These are phyloP conservation scores for Trichopria drosophilae DNA, from an alignment of 2,888 invertebrate genomes.

Conservation along the genomic window DNA sequence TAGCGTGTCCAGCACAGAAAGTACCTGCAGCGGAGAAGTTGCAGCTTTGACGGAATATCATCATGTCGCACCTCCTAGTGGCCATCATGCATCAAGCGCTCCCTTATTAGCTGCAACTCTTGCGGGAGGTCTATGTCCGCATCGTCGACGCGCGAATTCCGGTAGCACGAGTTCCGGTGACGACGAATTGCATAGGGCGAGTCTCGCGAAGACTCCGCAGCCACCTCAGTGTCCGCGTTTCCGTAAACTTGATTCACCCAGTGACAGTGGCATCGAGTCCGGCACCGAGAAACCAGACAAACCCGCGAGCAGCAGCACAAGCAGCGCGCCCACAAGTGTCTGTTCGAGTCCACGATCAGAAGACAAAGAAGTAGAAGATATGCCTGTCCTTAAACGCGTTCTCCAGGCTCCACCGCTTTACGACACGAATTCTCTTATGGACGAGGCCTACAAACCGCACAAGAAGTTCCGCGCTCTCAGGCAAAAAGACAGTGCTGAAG, in stretches of 20 bases:
- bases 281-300: slow-evolving; percentile 87
- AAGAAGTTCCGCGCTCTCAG: slow-evolving; percentile 90
- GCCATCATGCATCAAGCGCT: slow-evolving; percentile 71
- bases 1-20: slow-evolving; percentile 86
- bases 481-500: slow-evolving; percentile 78
- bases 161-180: slow-evolving; percentile 73
- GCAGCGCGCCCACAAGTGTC: slow-evolving; percentile 70
- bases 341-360: slow-evolving; percentile 86
- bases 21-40: slow-evolving; percentile 73
- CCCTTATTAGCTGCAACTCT: slow-evolving; percentile 76
- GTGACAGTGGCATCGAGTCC: slow-evolving; percentile 91
- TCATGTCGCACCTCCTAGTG: slow-evolving; percentile 48
- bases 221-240: slow-evolving; percentile 66
- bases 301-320: slow-evolving; percentile 64
- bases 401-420: slow-evolving; percentile 90
- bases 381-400: slow-evolving; percentile 91
- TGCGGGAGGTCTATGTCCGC: slow-evolving; percentile 73
- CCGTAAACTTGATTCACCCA: slow-evolving; percentile 86
- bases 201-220: slow-evolving; percentile 59
- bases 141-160: slow-evolving; percentile 74
- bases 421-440: slow-evolving; percentile 88
- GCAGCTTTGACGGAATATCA: slow-evolving; percentile 65
- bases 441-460: slow-evolving; percentile 93
- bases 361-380: slow-evolving; percentile 81
- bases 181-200: slow-evolving; percentile 64